Base-by-base conservation (phyloP, 37 sponge, comb jelly and placozoan genomes). In the Crambe crambe region DNA sequence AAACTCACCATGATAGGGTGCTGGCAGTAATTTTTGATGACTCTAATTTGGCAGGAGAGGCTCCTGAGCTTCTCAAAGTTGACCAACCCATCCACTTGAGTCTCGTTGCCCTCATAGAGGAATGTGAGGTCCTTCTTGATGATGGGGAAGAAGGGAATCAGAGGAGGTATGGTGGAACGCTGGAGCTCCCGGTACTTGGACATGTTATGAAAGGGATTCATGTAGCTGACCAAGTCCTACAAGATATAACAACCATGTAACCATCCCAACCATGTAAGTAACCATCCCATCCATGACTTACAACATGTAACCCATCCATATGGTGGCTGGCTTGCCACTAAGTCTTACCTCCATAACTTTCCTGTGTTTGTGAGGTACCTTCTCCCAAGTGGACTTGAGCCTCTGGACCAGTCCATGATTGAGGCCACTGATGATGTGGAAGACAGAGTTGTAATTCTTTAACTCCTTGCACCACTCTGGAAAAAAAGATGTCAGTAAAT, bases 121-220 rank as follows among this genome's bases (percentile, higher is more conserved):
- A 97, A 92, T 18, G 94, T 95, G 1, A 97, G 91, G 76, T 97
- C 98, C 70, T 97, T 97, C 90, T 92, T 92, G 39, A 97, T 83
- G 56, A 97, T 92, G 47, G 98, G 98, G 78, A 97, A 97, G 82
- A 97, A 89, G 18, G 98, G 98, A 25, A 97, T 89, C 38, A 95
- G 70, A 26, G 98, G 98, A 58, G 89, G 84, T 0, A 74, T 31
- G 20, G 86, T 88, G 64, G 66, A 75, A 29, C 87, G 83, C 66
- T 96, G 76, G 22, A 97, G 87, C 58, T 88, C 85, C 21, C 98
- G 77, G 68, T 97, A 97, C 78, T 87, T 86, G 73, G 86, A 87
- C 98, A 97, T 97, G 87, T 97, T 97, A 42, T 95, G 93, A 68
- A 92, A 91, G 2, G 98, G 98, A 47, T 94, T 92, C 90, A 97